A percentile compares a stretch with the other conserved stretches of the same genome.
Conservation (phyloP, 2,113 vertebrate species). For the Ceuthmochares aereus region DNA sequence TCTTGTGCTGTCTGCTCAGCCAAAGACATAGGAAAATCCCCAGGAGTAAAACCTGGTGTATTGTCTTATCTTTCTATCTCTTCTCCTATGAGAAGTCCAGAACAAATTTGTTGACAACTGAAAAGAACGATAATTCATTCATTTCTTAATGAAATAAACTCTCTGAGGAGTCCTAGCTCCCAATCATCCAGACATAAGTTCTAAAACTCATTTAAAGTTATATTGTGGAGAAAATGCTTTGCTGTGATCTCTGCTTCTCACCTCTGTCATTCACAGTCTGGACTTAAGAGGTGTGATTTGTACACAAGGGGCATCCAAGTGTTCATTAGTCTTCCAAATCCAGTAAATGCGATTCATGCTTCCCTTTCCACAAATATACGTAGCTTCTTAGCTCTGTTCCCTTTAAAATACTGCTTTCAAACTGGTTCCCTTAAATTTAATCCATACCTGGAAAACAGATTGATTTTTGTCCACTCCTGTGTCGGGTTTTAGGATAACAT, state of each 20-base stretch:
- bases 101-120: background rate
- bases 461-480: background rate
- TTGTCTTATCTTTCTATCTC: background rate
- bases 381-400: background rate
- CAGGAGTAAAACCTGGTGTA: background rate
- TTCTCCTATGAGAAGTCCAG: background rate
- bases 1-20: background rate
- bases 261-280: background rate
- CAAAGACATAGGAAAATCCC: background rate
- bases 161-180: background rate
- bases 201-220: background rate
- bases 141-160: background rate
- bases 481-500: constrained; percentile 11
- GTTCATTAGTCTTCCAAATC: constrained; percentile 12
- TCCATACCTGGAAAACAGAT: background rate
- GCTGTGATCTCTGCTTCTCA: background rate
- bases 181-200: background rate
- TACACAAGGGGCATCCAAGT: background rate
- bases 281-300: background rate
- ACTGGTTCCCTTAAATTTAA: background rate
- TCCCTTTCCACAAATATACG: background rate
- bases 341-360: background rate
- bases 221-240: background rate
- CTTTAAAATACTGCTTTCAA: constrained; percentile 19
- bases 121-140: background rate